Conservation (phyloP, 30 jellyfish, hydroid and myxozoan genomes). For the Hydractinia echinata region DNA sequence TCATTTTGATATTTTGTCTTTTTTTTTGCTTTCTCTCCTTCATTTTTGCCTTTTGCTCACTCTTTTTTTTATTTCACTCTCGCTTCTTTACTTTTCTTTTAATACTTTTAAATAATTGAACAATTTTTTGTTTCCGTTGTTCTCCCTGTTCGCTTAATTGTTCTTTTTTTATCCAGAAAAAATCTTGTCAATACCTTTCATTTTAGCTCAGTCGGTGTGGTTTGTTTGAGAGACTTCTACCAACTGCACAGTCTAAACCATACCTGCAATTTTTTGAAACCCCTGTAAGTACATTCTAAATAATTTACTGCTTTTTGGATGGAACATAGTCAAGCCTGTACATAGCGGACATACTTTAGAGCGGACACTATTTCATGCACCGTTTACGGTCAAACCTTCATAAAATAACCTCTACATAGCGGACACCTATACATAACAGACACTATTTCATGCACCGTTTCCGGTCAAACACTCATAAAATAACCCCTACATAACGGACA, state of each 20-base stretch:
- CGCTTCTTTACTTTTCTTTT: background rate
- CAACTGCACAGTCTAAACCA: slow-evolving; percentile 17
- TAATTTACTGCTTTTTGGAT: background rate
- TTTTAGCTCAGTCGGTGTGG: slow-evolving; percentile 42
- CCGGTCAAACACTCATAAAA: too few relatives aligned
- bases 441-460: too few relatives aligned
- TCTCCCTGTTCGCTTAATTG: too few relatives aligned
- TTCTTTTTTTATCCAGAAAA: too few relatives aligned
- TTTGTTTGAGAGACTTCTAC: slow-evolving; percentile 35
- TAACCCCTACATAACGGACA: too few relatives aligned
- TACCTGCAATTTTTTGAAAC: slow-evolving; percentile 34
- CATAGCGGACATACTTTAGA: background rate
- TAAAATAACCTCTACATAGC: background rate
- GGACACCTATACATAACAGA: too few relatives aligned
- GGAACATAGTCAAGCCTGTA: background rate
- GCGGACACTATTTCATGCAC: background rate
- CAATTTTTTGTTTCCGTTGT: background rate
- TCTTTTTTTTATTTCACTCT: background rate
- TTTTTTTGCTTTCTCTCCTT: background rate
- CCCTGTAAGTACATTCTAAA: slow-evolving; percentile 23
- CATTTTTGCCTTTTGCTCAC: background rate
- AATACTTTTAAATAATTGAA: background rate
- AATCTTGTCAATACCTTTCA: background rate
- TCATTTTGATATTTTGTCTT: background rate
- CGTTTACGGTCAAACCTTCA: background rate